Conservation (phyloP, 2,888 invertebrate species). For the Conchocele bisecta region DNA sequence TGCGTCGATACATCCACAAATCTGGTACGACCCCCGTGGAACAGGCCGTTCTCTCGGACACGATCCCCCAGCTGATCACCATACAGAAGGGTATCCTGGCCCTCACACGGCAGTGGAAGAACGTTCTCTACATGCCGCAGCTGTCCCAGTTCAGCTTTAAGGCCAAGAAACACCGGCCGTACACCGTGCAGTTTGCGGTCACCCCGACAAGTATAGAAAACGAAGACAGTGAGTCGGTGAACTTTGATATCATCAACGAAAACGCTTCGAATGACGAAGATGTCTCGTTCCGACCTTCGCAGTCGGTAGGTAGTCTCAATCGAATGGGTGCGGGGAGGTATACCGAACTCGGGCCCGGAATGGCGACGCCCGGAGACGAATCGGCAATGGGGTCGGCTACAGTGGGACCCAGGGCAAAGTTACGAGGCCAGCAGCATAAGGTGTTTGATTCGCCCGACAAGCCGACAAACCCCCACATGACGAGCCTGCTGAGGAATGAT, state of each 20-base stretch:
- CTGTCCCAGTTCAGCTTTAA: constrained; percentile 93
- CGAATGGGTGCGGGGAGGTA: constrained; percentile 27
- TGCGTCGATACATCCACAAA: constrained; percentile 90
- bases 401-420: constrained; percentile 15
- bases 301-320: constrained; percentile 15
- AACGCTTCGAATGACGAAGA: constrained; percentile 87
- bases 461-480: constrained; percentile 52
- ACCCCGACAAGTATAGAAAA: constrained; percentile 73
- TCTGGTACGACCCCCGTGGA: constrained; percentile 91
- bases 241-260: constrained; percentile 89
- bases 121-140: constrained; percentile 95
- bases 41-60: constrained; percentile 91
- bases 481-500: constrained; percentile 57
- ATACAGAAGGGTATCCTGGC: constrained; percentile 97
- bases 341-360: constrained; percentile 21
- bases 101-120: constrained; percentile 98
- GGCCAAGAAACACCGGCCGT: constrained; percentile 85
- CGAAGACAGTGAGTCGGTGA: constrained; percentile 82
- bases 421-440: constrained; percentile 2
- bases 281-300: constrained; percentile 13
- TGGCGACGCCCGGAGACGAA: constrained; percentile 23
- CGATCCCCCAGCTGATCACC: constrained; percentile 93
- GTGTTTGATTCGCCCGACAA: constrained; percentile 56
- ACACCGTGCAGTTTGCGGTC: constrained; percentile 94
- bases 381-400: constrained; percentile 46